Evolutionary conservation across 2,797 vertebrate genomes (phyloP), one percentile per base, ranked within the genome.

Genomic region (Tragopan temminckii): DNA sequence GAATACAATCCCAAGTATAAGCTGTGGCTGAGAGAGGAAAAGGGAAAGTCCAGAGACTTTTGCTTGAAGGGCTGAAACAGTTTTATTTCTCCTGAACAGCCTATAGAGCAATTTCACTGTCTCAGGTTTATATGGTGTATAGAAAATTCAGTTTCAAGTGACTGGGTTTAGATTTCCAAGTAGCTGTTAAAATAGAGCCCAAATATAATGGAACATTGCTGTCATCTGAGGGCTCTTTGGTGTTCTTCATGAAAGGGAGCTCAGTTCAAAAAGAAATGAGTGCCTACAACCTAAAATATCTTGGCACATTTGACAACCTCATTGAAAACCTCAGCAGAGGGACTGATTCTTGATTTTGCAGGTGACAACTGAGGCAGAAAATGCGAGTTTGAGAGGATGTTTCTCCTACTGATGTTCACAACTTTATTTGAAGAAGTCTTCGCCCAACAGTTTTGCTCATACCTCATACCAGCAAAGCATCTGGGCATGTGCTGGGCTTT

Each of bases 231-330:
- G 59, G 40, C 78, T 61, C 69, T 91, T 77, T 89, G 85, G 71
- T 95, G 91, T 87, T 71, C 78, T 10, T 35, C 75, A 77, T 94
- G 83, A 93, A 94, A 94, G 69, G 71, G 78, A 90, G 61, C 67
- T 89, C n/a, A 3, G 57, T 46, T 95, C 90, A 95, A 82, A 94
- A 63, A 77, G 75, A n/a, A 90, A 35, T 2, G 2, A 94, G 83
- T 83, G 38, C 68, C 74, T 48, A 6, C 20, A 33, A 67, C 91
- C 86, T 43, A 40, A 95, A 96, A 94, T 71, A 93, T 4, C 84
- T 33, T 11, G 1, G 85, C 61, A 72, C 77, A 67, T 79, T n/a
- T 79, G 77, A 55, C 80, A 85, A 17, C 3, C 75, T 50, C 61
- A 62, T 29, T 82, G 96, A 80, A 93, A 78, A 1, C 90, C 36